Evolutionary conservation across 2,797 vertebrate species (phyloP).

Genomic region (Trichosurus vulpecula): DNA sequence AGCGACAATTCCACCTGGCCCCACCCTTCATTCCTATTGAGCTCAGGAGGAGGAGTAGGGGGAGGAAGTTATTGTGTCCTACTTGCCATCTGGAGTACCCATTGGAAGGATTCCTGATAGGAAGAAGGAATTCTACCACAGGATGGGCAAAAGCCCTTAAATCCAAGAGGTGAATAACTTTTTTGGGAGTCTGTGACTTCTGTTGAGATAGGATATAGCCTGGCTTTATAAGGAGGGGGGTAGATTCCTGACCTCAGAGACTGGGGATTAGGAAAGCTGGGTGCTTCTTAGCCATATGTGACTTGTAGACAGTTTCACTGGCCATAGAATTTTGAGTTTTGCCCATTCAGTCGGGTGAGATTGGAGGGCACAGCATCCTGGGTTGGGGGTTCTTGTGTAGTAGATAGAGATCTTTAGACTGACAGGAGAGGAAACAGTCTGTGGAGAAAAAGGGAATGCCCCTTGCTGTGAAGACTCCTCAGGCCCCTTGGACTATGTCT

Average conservation of each 20-base stretch:
- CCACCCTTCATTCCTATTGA: neutral
- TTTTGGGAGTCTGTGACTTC: neutral
- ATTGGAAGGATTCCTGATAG: neutral
- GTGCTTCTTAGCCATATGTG: neutral
- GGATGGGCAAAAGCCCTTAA: neutral
- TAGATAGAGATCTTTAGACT: neutral
- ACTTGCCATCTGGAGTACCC: neutral
- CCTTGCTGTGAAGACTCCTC: neutral
- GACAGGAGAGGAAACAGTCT: neutral
- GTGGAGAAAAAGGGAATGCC: neutral
- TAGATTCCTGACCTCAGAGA: neutral
- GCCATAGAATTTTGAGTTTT: neutral
- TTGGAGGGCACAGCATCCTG: neutral
- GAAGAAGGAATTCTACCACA: neutral
- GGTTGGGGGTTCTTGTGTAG: neutral
- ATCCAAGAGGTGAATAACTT: neutral
- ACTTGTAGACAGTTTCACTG: neutral
- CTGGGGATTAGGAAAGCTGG: neutral
- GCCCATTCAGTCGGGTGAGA: neutral
- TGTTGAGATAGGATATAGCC: neutral
- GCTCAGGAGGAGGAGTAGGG: neutral
- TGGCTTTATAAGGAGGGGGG: neutral
- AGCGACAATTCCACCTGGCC: slow-evolving; percentile 55
- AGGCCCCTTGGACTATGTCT: neutral
- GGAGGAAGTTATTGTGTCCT: neutral